A percentile compares a stretch with the other conserved stretches of the same genome.
phyloP scores from a whole-genome alignment of 2,888 invertebrate species.

The Polydesmus complanatus region DNA sequence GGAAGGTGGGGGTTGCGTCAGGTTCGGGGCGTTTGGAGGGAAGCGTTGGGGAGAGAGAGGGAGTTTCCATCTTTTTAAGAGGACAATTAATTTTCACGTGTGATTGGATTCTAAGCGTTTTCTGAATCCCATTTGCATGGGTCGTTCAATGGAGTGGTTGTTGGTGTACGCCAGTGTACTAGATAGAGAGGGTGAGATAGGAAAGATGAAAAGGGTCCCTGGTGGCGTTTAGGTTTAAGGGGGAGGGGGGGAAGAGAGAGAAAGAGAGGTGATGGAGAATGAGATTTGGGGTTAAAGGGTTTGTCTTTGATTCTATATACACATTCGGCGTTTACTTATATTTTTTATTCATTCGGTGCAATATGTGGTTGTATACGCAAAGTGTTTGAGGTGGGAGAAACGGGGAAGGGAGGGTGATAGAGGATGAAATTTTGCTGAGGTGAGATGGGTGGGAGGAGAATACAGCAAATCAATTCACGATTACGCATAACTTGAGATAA shows the following conservation, averaged over 20 bases:
- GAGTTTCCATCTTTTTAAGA: background rate
- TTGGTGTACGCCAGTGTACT: no score
- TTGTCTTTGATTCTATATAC: background rate
- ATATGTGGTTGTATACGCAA: background rate
- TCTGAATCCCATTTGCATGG: slow-evolving; percentile 4
- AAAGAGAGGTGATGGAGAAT: background rate
- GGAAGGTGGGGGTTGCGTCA: background rate
- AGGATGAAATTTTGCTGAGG: background rate
- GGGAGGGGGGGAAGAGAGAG: background rate
- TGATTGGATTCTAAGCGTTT: slow-evolving; percentile 11
- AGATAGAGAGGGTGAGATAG: background rate
- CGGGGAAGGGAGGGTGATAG: background rate
- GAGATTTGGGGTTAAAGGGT: background rate
- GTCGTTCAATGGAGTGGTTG: background rate
- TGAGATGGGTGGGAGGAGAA: background rate
- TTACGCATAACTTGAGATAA: background rate
- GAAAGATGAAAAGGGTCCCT: background rate
- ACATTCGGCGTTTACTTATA: background rate
- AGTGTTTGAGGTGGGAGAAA: background rate
- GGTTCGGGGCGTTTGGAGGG: slow-evolving; percentile 4
- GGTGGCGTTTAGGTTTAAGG: background rate
- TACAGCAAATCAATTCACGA: background rate
- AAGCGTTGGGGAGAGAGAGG: background rate
- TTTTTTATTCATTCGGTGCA: background rate
- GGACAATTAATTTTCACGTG: slow-evolving; percentile 9